These are phyloP conservation scores for Acrocephalus kingi DNA, from an alignment of 2,113 vertebrate genomes.

Conservation along the genomic window DNA sequence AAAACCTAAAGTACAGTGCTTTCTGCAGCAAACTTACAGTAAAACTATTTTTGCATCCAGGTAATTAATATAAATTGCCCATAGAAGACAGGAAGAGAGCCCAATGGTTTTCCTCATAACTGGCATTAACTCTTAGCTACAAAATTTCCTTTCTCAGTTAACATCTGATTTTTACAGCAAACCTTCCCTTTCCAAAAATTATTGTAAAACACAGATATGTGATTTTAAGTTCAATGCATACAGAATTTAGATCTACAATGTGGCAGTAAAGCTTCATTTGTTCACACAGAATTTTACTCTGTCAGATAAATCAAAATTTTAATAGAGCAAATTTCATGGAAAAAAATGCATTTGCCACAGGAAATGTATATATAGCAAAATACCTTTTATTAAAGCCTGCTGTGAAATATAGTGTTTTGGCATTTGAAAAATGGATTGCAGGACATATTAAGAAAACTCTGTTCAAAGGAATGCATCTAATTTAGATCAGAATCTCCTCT, in stretches of 20 bases:
- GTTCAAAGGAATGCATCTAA: slow-evolving; percentile 18
- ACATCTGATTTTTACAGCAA: background rate
- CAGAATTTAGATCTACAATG: slow-evolving; percentile 7
- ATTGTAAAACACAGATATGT: background rate
- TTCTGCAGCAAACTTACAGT: slow-evolving; percentile 5
- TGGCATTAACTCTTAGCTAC: background rate
- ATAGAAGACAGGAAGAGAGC: background rate
- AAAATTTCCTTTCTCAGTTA: background rate
- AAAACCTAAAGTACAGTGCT: background rate
- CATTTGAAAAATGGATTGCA: slow-evolving; percentile 53
- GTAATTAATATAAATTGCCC: background rate
- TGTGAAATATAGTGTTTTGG: slow-evolving; percentile 38
- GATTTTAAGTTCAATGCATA: slow-evolving; percentile 1
- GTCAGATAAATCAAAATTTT: slow-evolving; percentile 41
- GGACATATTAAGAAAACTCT: background rate
- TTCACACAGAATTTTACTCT: slow-evolving; percentile 16
- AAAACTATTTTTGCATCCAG: slow-evolving; percentile 4
- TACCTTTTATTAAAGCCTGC: slow-evolving; percentile 44
- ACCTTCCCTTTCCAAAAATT: background rate
- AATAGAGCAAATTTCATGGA: slow-evolving; percentile 24
- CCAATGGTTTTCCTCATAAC: background rate
- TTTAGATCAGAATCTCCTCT: slow-evolving; percentile 37
- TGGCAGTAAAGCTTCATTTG: slow-evolving; percentile 4
- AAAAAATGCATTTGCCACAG: slow-evolving; percentile 41
- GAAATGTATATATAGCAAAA: slow-evolving; percentile 34